phyloP scores from a whole-genome alignment of 53 echinoderm and acorn worm genomes.

The Crossaster papposus region DNA sequence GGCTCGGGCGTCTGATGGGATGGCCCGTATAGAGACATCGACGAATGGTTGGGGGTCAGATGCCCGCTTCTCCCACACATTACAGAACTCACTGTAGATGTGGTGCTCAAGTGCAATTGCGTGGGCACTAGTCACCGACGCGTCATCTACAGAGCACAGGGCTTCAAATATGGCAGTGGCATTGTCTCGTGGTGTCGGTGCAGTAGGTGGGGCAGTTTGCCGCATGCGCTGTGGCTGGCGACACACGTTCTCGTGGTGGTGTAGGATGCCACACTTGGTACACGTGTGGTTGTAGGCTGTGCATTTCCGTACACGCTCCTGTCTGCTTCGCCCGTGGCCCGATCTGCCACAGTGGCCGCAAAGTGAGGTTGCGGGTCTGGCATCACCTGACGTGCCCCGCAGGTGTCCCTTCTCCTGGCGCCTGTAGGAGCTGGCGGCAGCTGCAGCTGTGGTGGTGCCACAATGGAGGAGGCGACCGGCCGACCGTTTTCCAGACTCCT shows the following conservation, averaged over 20 bases:
- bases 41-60: slow-evolving; percentile 59
- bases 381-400: background rate
- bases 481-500: slow-evolving; percentile 45
- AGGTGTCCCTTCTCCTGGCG: slow-evolving; percentile 23
- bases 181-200: background rate
- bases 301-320: slow-evolving; percentile 23
- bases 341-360: slow-evolving; percentile 59
- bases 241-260: slow-evolving; percentile 46
- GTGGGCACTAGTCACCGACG: background rate
- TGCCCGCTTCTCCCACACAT: slow-evolving; percentile 35
- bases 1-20: slow-evolving; percentile 29
- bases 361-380: background rate
- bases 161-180: slow-evolving; percentile 21
- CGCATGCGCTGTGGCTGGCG: background rate
- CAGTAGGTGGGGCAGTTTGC: background rate
- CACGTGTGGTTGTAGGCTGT: slow-evolving; percentile 60
- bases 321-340: slow-evolving; percentile 13
- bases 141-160: background rate
- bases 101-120: slow-evolving; percentile 53
- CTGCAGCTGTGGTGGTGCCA: background rate
- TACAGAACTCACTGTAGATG: slow-evolving; percentile 39
- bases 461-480: slow-evolving; percentile 1
- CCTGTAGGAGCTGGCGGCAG: slow-evolving; percentile 60
- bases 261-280: slow-evolving; percentile 23
- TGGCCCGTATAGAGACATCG: background rate